A percentile compares a stretch with the other conserved stretches of the same genome.
Conservation (phyloP, 2,113 vertebrate genomes). For the Isichthys henryi region DNA sequence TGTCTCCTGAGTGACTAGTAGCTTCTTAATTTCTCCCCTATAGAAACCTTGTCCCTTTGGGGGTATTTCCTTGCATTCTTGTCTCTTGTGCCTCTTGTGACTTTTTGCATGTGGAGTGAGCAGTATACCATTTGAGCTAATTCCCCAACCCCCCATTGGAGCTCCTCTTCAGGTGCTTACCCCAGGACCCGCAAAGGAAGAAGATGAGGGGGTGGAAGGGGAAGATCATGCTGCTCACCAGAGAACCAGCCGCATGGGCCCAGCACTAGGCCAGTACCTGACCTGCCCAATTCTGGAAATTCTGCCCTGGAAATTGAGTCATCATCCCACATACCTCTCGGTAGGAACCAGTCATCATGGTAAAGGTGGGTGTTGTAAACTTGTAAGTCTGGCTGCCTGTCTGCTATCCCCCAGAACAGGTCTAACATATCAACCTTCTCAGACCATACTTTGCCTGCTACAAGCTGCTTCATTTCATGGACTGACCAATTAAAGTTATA, state of each 20-base stretch:
- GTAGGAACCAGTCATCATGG: too few relatives aligned
- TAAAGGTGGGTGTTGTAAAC: neutral
- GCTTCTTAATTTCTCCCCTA: neutral
- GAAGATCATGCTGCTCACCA: neutral
- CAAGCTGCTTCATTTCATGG: neutral
- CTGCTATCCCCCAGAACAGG: neutral
- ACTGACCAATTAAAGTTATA: neutral
- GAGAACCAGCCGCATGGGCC: neutral
- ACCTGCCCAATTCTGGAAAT: neutral
- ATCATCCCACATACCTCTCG: neutral
- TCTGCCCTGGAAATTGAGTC: neutral
- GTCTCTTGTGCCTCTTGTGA: neutral
- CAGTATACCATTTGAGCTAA: neutral
- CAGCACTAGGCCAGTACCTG: neutral
- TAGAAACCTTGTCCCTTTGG: neutral
- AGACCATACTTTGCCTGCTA: neutral
- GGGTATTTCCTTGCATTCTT: neutral
- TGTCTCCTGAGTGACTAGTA: neutral
- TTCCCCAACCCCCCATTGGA: neutral
- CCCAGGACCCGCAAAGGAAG: neutral
- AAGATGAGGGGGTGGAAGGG: neutral
- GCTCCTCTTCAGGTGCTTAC: neutral
- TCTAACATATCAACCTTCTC: neutral
- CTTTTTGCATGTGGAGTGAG: neutral
- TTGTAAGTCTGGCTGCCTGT: neutral